phyloP scores from a whole-genome alignment of 2,888 invertebrate genomes.

The Agrotis clavis region DNA sequence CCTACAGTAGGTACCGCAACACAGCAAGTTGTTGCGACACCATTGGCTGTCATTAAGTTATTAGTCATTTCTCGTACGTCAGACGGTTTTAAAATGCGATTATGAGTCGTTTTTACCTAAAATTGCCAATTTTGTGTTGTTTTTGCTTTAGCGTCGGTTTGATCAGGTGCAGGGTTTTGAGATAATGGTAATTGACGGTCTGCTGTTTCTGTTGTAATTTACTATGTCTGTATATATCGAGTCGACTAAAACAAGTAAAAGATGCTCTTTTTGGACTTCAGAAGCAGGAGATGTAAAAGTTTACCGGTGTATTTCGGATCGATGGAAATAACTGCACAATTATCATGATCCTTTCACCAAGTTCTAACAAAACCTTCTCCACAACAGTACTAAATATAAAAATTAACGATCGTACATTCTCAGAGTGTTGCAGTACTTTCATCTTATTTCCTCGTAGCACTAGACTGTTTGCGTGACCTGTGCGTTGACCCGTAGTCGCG shows the following conservation, averaged over 20 bases:
- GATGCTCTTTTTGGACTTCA: background rate
- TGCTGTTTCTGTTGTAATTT: background rate
- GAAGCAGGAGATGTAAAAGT: no score
- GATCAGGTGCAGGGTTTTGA: constrained; percentile 8
- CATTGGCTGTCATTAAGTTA: constrained; percentile 54
- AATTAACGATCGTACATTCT: constrained; percentile 44
- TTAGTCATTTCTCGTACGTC: constrained; percentile 61
- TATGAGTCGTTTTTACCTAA: constrained; percentile 21
- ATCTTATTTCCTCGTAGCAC: constrained; percentile 53
- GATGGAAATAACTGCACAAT: no score
- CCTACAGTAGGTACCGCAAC: constrained; percentile 48
- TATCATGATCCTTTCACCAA: background rate
- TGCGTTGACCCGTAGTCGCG: constrained; percentile 76
- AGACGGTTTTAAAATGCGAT: constrained; percentile 50
- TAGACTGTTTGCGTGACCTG: constrained; percentile 75
- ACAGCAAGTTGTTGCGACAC: constrained; percentile 54
- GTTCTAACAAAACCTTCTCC: constrained; percentile 10
- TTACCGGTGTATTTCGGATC: background rate
- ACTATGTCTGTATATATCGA: no score
- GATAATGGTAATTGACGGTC: background rate
- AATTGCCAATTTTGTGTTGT: constrained; percentile 14
- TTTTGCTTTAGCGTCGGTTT: constrained; percentile 15
- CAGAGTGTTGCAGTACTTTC: constrained; percentile 55
- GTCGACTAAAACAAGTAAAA: no score
- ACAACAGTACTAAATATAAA: constrained; percentile 36